phyloP scores from a whole-genome alignment of 2,888 invertebrate genomes.

The Caprella mutica region DNA sequence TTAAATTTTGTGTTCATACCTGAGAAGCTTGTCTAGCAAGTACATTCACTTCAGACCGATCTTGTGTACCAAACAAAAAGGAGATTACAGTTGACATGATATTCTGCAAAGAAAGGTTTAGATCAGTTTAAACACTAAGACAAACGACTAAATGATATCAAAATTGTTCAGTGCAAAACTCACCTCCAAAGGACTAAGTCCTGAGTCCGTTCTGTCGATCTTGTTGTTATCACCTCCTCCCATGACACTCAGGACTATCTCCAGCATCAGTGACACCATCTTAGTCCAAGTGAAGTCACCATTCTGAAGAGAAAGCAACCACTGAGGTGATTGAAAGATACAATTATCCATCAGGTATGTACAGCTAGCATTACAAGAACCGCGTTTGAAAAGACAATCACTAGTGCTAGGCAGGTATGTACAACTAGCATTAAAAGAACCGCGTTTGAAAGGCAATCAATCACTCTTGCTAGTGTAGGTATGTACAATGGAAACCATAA shows the following conservation, averaged over 20 bases:
- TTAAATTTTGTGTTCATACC: slow-evolving; percentile 53
- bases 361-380: not conserved
- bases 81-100: slow-evolving; percentile 84
- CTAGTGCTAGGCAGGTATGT: no score
- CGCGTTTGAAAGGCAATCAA: no score
- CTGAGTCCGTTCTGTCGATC: slow-evolving; percentile 78
- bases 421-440: no score
- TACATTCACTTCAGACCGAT: slow-evolving; percentile 81
- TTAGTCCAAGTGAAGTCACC: slow-evolving; percentile 69
- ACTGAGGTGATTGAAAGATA: not conserved
- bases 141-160: not conserved
- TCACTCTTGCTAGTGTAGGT: no score
- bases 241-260: slow-evolving; percentile 69
- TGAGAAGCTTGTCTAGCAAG: slow-evolving; percentile 92
- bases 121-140: not conserved
- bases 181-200: slow-evolving; percentile 27
- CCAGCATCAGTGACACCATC: slow-evolving; percentile 69
- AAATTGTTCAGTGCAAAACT: not conserved
- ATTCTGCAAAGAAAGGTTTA: slow-evolving; percentile 52
- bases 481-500: no score
- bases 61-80: slow-evolving; percentile 78
- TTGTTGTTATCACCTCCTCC: slow-evolving; percentile 68
- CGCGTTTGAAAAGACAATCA: not conserved
- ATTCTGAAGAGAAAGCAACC: slow-evolving; percentile 12
- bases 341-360: not conserved